Base-by-base conservation (phyloP, 2,888 invertebrate species). In the Melieria picta region DNA sequence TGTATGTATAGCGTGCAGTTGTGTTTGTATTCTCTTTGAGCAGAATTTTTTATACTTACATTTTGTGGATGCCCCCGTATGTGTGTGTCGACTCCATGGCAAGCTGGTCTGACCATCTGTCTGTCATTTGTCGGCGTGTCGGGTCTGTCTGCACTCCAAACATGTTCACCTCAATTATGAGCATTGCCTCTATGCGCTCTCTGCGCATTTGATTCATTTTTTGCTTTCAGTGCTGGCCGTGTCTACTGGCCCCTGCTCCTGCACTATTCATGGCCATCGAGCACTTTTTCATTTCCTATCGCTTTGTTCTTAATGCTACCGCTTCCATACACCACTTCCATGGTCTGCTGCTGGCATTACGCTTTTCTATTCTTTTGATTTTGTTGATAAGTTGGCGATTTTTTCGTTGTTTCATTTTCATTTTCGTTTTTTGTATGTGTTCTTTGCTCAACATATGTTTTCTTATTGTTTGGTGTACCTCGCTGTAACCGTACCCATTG, bases 161-260 rank as follows among this genome's bases (percentile, higher is more conserved):
- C 30, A 16, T 57, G 57, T 10, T 16, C 60, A 50, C 61, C 61
- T 61, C 61, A 52, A 45, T 61, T 50, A 55, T 61, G 61, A 61
- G 43, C 46, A 30, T 30, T 30, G 43, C 46, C 9, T 46, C 16
- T 68, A 42, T 45, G 61, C 55, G 52, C n/a, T 48, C 7, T 56
- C 46, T 57, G 58, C 47, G 42, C 16, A 45, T 42, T 43, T 42
- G 57, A 43, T 65, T 57, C 46, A 52, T 52, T n/a, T 52, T 52
- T 52, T 52, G 11, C 13, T n/a, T 13, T 4, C 52, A 52, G 11
- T 13, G 5, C 13, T 52, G 13, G 6, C 52, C 52, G 13, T 52
- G 52, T 30, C 1, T 30, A 30, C 30, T 30, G n/a, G 52, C 7
- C 9, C 13, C 52, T 52, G 52, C 13, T 13, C 13, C 30, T 30